Conservation (phyloP, 92 coral and sea anemone genomes). For the Bergia puertoricense region DNA sequence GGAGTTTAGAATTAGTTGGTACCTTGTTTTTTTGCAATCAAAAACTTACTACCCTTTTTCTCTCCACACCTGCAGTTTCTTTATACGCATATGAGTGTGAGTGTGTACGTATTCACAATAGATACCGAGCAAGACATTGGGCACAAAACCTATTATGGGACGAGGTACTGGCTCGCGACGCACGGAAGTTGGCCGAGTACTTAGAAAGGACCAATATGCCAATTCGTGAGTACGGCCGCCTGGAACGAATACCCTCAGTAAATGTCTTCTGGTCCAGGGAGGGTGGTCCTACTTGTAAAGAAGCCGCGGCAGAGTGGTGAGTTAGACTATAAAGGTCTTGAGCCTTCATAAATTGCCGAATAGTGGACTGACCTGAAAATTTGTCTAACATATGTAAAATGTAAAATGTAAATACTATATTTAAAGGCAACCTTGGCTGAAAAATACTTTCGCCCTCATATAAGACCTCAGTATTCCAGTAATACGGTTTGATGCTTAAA, state of each 20-base stretch:
- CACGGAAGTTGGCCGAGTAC: conserved; percentile 14
- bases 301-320: conserved; percentile 17
- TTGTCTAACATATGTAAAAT: too few species aligned
- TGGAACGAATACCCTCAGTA: not conserved
- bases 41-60: not conserved
- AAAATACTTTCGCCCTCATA: too few species aligned
- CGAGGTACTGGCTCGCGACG: conserved; percentile 11
- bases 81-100: conserved; percentile 22
- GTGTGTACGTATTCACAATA: conserved; percentile 26
- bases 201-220: not conserved
- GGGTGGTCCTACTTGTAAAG: not conserved
- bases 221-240: not conserved
- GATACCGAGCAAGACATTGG: conserved; percentile 30
- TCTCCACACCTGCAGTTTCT: not conserved
- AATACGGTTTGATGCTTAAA: too few species aligned
- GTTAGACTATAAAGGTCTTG: not conserved
- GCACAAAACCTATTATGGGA: conserved; percentile 35
- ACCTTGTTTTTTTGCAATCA: not conserved
- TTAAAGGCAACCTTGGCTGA: too few species aligned
- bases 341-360: not conserved
- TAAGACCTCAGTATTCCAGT: too few species aligned
- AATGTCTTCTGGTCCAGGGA: conserved; percentile 18
- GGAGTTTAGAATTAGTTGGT: too few species aligned
- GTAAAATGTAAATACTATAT: too few species aligned
- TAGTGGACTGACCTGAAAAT: too few species aligned